Conservation (phyloP, 2,888 invertebrate species). For the Phalera bucephala region DNA sequence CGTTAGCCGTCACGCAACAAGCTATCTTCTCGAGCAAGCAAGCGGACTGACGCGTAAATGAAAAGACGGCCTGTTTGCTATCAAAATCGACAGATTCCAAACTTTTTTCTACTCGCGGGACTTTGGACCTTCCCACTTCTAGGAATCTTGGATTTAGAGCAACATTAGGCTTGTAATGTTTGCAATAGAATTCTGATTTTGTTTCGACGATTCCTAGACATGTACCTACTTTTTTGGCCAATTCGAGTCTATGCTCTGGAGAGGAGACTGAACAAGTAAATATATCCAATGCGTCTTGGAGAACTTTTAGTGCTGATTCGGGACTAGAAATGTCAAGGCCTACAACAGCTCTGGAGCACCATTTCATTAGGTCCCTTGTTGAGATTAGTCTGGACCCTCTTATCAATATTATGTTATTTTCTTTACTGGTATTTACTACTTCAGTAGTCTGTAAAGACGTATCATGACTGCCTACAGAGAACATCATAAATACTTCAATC, state of each 20-base stretch:
- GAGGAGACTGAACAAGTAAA: constrained; percentile 92
- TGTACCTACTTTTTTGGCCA: constrained; percentile 89
- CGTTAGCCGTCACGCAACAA: constrained; percentile 90
- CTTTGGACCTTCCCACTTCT: constrained; percentile 87
- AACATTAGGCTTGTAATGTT: constrained; percentile 90
- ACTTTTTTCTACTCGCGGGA: constrained; percentile 68
- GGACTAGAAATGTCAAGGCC: constrained; percentile 89
- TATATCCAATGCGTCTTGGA: constrained; percentile 95
- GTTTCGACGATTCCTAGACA: constrained; percentile 91
- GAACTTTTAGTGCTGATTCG: constrained; percentile 86
- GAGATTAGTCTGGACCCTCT: constrained; percentile 87
- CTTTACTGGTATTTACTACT: constrained; percentile 33
- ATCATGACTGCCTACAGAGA: constrained; percentile 88
- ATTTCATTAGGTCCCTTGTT: constrained; percentile 95
- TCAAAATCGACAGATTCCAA: constrained; percentile 63
- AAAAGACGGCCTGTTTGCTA: constrained; percentile 85
- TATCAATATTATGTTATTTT: constrained; percentile 46
- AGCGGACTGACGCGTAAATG: constrained; percentile 91
- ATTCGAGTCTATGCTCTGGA: constrained; percentile 84
- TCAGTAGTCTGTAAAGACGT: constrained; percentile 69
- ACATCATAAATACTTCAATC: constrained; percentile 91
- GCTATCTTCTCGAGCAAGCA: constrained; percentile 94
- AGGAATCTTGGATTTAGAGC: constrained; percentile 82
- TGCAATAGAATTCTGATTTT: constrained; percentile 91
- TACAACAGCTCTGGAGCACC: constrained; percentile 90